These are phyloP conservation scores for Helleia helle DNA, from an alignment of 2,888 invertebrate genomes.

Conservation along the genomic window DNA sequence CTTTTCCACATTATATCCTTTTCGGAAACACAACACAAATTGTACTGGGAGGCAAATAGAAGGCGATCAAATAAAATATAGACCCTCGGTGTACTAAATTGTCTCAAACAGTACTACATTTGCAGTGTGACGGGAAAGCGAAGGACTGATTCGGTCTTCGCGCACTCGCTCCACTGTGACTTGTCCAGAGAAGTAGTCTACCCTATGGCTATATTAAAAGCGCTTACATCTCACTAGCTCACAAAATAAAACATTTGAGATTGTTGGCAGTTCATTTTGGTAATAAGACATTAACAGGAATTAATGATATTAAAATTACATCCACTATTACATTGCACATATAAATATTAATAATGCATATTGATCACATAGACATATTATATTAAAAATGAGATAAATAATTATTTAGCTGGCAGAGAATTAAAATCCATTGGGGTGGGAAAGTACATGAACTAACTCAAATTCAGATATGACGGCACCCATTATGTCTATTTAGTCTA, in stretches of 20 bases:
- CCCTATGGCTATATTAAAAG: slow-evolving; percentile 46
- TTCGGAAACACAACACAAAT: slow-evolving; percentile 92
- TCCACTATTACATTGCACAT: slow-evolving; percentile 6
- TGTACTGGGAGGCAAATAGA: slow-evolving; percentile 48
- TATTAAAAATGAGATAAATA: slow-evolving; percentile 8
- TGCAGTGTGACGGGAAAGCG: slow-evolving; percentile 48
- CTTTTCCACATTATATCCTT: slow-evolving; percentile 86
- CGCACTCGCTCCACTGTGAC: slow-evolving; percentile 56
- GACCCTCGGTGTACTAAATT: no score
- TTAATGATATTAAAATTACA: slow-evolving; percentile 24
- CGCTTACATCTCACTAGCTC: slow-evolving; percentile 49
- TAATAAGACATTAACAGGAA: slow-evolving; percentile 20
- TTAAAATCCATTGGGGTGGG: slow-evolving; percentile 43
- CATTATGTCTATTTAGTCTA: slow-evolving; percentile 57
- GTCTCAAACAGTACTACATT: slow-evolving; percentile 38
- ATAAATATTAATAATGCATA: slow-evolving; percentile 4
- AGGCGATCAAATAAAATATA: slow-evolving; percentile 23
- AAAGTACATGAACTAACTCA: slow-evolving; percentile 61
- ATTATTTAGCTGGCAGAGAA: neutral
- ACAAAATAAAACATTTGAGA: slow-evolving; percentile 52
- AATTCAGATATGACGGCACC: slow-evolving; percentile 68
- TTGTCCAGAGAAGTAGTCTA: slow-evolving; percentile 51
- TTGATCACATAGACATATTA: neutral
- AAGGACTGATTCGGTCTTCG: slow-evolving; percentile 25
- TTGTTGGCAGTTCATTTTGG: slow-evolving; percentile 44